These are phyloP conservation scores for Phortica variegata DNA, from an alignment of 1,140 invertebrate genomes.

Conservation along the genomic window DNA sequence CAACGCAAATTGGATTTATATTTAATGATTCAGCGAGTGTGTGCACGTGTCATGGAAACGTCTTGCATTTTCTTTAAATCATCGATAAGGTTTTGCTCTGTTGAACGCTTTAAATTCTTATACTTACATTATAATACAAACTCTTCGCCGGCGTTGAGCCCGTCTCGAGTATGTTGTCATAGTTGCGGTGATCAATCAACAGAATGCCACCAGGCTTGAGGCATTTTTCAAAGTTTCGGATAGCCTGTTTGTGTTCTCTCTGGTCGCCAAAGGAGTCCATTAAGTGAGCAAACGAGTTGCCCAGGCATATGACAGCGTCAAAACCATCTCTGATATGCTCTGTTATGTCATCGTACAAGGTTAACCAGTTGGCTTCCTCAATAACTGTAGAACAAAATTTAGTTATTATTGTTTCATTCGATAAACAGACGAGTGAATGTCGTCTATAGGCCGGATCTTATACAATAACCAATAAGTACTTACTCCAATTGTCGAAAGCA, in stretches of 20 bases:
- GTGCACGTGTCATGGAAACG: too few relatives aligned
- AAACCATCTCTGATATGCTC: slow-evolving; percentile 65
- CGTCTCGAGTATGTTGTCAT: slow-evolving; percentile 75
- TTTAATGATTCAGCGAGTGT: too few relatives aligned
- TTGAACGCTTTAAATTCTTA: background rate
- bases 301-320: slow-evolving; percentile 82
- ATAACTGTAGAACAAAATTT: slow-evolving; percentile 63
- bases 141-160: slow-evolving; percentile 75
- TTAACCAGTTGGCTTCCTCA: slow-evolving; percentile 80
- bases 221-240: slow-evolving; percentile 76
- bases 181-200: slow-evolving; percentile 85
- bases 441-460: background rate
- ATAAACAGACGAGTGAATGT: background rate
- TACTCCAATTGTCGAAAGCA: slow-evolving; percentile 82
- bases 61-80: slow-evolving; percentile 2
- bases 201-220: slow-evolving; percentile 82
- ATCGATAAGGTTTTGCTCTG: slow-evolving; percentile 4
- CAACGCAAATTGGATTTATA: too few relatives aligned
- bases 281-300: slow-evolving; percentile 87
- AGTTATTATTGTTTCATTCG: background rate
- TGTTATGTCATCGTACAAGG: slow-evolving; percentile 69
- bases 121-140: slow-evolving; percentile 84
- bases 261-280: slow-evolving; percentile 76
- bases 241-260: slow-evolving; percentile 73
- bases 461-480: slow-evolving; percentile 41